These are phyloP conservation scores for Ctenochaetus hawaiiensis DNA, from an alignment of 2,797 vertebrate species.

Conservation along the genomic window DNA sequence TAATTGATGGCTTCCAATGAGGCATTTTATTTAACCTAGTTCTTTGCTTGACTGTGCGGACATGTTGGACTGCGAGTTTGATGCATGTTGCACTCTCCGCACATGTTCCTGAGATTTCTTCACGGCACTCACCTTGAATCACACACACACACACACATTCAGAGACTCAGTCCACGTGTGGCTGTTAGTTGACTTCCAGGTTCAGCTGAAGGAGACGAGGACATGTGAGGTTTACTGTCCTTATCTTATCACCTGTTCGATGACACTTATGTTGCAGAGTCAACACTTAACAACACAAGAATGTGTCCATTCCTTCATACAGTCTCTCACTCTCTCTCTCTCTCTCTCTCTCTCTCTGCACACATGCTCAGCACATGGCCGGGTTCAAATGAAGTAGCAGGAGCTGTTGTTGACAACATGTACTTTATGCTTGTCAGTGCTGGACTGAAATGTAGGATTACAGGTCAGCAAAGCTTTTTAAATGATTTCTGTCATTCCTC, in stretches of 20 bases:
- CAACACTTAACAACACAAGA: slow-evolving; percentile 26
- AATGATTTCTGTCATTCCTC: slow-evolving; percentile 24
- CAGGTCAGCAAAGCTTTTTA: slow-evolving; percentile 20
- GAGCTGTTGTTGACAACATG: slow-evolving; percentile 30
- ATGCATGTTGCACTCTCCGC: slow-evolving; percentile 10
- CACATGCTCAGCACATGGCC: slow-evolving; percentile 43
- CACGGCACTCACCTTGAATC: slow-evolving; percentile 16
- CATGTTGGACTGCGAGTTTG: slow-evolving; percentile 21
- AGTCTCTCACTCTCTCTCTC: neutral
- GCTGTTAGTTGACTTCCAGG: slow-evolving; percentile 3
- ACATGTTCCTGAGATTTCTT: slow-evolving; percentile 23
- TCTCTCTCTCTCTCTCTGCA: neutral
- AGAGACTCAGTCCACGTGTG: neutral
- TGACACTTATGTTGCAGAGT: slow-evolving; percentile 27
- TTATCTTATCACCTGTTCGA: slow-evolving; percentile 65
- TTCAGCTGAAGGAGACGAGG: slow-evolving; percentile 45
- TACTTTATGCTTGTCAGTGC: slow-evolving; percentile 11
- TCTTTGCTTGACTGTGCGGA: slow-evolving; percentile 31
- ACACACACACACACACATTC: slow-evolving; percentile 4
- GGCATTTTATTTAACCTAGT: slow-evolving; percentile 62
- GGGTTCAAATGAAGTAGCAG: slow-evolving; percentile 31
- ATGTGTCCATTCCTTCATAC: slow-evolving; percentile 10
- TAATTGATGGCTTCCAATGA: slow-evolving; percentile 69
- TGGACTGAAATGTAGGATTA: slow-evolving; percentile 41
- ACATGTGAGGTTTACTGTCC: slow-evolving; percentile 43